phyloP scores from a whole-genome alignment of 2,888 invertebrate genomes.

The Morpho achilles region DNA sequence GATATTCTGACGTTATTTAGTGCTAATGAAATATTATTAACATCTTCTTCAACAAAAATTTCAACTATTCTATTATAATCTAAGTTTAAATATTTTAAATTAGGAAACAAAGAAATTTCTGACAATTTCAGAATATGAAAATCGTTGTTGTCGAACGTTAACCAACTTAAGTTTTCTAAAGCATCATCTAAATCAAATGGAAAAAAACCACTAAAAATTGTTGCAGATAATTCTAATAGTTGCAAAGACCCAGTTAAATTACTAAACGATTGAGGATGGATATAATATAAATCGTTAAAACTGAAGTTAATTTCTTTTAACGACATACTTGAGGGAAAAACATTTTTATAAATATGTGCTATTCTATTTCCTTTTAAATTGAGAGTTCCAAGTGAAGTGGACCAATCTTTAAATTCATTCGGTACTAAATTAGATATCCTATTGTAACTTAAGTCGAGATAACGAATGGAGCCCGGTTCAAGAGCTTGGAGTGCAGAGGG shows the following conservation, averaged over 20 bases:
- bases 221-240: constrained; percentile 91
- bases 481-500: constrained; percentile 86
- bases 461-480: constrained; percentile 84
- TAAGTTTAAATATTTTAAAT: constrained; percentile 89
- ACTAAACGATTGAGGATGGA: constrained; percentile 89
- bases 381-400: constrained; percentile 87
- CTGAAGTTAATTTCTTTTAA: constrained; percentile 94
- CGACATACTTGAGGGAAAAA: constrained; percentile 85
- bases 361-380: constrained; percentile 91
- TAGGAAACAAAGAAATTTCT: constrained; percentile 84
- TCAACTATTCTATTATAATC: constrained; percentile 90
- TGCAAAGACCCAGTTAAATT: constrained; percentile 87
- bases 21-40: constrained; percentile 83
- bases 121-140: constrained; percentile 85
- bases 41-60: constrained; percentile 84
- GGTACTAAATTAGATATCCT: constrained; percentile 87
- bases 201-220: constrained; percentile 88
- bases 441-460: constrained; percentile 93
- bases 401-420: constrained; percentile 89
- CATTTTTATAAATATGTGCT: constrained; percentile 83
- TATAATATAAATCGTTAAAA: constrained; percentile 91
- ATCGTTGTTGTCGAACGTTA: constrained; percentile 93
- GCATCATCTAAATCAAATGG: constrained; percentile 88
- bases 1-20: constrained; percentile 89
- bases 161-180: constrained; percentile 87